phyloP scores from a whole-genome alignment of 2,888 invertebrate genomes.

The Itoplectis maculator region DNA sequence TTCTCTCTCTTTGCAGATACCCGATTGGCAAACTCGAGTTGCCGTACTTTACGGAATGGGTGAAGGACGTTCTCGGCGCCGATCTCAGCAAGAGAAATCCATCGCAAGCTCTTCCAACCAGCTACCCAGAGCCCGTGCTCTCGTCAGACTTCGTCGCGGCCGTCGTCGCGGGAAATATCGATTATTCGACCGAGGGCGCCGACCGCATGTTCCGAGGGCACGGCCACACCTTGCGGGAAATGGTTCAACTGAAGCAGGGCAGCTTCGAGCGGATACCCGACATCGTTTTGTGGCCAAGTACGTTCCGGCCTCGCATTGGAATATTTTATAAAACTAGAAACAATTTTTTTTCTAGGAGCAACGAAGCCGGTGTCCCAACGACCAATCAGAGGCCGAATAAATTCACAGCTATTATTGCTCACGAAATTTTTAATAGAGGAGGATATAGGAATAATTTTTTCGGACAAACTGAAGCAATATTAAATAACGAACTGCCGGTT shows the following conservation, averaged over 20 bases:
- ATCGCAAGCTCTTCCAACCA: slow-evolving; percentile 86
- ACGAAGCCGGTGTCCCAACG: too few relatives aligned
- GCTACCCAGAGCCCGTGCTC: slow-evolving; percentile 89
- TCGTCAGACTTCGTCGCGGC: slow-evolving; percentile 87
- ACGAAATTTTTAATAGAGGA: too few relatives aligned
- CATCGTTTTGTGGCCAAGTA: slow-evolving; percentile 96
- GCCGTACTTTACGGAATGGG: slow-evolving; percentile 94
- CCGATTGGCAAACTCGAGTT: slow-evolving; percentile 90
- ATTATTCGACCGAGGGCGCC: slow-evolving; percentile 90
- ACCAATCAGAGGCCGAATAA: too few relatives aligned
- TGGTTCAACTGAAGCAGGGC: slow-evolving; percentile 91
- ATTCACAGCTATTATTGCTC: too few relatives aligned
- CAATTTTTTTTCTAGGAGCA: too few relatives aligned
- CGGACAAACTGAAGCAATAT: too few relatives aligned
- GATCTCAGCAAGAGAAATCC: slow-evolving; percentile 85
- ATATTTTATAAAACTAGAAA: too few relatives aligned
- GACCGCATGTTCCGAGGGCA: slow-evolving; percentile 95
- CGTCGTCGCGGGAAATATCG: slow-evolving; percentile 86
- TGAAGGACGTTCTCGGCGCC: slow-evolving; percentile 89
- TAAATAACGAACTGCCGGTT: too few relatives aligned
- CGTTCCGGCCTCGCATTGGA: not conserved
- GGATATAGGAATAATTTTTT: too few relatives aligned
- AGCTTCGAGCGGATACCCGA: slow-evolving; percentile 95
- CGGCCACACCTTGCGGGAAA: slow-evolving; percentile 97
- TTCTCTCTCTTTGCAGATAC: slow-evolving; percentile 87